These are phyloP conservation scores for Meandrusa payeni DNA, from an alignment of 2,888 invertebrate genomes.

Conservation along the genomic window DNA sequence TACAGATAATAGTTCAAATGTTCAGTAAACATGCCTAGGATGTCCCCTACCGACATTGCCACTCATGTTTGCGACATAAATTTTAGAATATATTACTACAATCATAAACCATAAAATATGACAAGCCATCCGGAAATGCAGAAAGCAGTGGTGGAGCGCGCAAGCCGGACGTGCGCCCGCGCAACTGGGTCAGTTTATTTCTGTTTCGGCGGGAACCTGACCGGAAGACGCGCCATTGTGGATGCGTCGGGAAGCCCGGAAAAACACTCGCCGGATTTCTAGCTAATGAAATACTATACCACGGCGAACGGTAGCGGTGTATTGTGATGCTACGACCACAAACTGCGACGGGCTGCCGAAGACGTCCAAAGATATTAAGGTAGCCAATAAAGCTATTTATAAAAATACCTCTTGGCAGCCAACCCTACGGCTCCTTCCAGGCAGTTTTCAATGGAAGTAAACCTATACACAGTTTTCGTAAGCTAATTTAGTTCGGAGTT, in stretches of 20 bases:
- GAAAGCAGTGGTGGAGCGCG: conserved; percentile 55
- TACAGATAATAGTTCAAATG: too few relatives aligned
- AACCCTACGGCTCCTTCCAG: neutral
- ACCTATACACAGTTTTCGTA: conserved; percentile 46
- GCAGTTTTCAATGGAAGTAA: conserved; percentile 57
- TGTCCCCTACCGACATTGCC: too few relatives aligned
- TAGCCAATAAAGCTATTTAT: conserved; percentile 16
- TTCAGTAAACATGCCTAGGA: too few relatives aligned
- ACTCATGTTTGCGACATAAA: too few relatives aligned
- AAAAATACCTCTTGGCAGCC: neutral
- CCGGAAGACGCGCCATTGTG: conserved; percentile 78
- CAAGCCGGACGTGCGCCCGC: conserved; percentile 65
- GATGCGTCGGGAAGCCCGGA: conserved; percentile 75
- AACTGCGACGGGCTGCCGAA: conserved; percentile 19
- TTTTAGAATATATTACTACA: conserved; percentile 32
- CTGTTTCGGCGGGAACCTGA: conserved; percentile 80
- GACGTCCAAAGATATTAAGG: conserved; percentile 1
- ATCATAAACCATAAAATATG: conserved; percentile 72
- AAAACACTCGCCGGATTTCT: conserved; percentile 75
- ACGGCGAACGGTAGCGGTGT: conserved; percentile 47
- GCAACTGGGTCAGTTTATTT: conserved; percentile 79
- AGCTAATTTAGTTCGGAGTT: conserved; percentile 48
- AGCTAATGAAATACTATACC: conserved; percentile 74
- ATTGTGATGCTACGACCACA: conserved; percentile 45
- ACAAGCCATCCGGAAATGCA: conserved; percentile 77